phyloP scores from a whole-genome alignment of 2,113 vertebrate genomes.

The Takifugu flavidus region DNA sequence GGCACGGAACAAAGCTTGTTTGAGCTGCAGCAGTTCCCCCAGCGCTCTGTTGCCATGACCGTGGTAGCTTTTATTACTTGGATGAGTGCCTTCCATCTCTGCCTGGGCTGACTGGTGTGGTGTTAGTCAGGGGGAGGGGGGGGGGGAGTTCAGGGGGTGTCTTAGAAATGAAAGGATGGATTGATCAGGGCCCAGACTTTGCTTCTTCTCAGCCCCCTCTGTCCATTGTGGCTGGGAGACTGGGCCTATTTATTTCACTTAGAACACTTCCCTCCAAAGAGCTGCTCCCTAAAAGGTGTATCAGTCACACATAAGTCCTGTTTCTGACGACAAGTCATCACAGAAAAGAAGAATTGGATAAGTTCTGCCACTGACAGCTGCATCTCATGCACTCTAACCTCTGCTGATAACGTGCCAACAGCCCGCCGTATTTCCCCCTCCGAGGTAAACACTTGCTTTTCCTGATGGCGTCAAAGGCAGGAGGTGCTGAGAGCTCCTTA shows the following conservation, averaged over 20 bases:
- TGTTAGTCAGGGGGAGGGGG: slow-evolving; percentile 51
- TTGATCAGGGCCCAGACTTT: slow-evolving; percentile 71
- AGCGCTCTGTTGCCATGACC: slow-evolving; percentile 55
- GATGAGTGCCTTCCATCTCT: slow-evolving; percentile 51
- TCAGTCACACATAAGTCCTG: slow-evolving; percentile 18
- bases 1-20: slow-evolving; percentile 68
- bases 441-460: slow-evolving; percentile 37
- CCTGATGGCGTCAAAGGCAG: slow-evolving; percentile 43
- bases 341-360: neutral
- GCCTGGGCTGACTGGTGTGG: slow-evolving; percentile 56
- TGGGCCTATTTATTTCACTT: slow-evolving; percentile 72
- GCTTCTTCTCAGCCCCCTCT: slow-evolving; percentile 71
- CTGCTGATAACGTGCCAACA: slow-evolving; percentile 2
- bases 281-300: slow-evolving; percentile 39
- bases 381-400: neutral
- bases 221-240: slow-evolving; percentile 73
- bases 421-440: slow-evolving; percentile 30
- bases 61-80: slow-evolving; percentile 60
- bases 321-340: slow-evolving; percentile 6
- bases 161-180: slow-evolving; percentile 73
- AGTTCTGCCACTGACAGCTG: slow-evolving; percentile 10
- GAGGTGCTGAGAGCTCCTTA: slow-evolving; percentile 45
- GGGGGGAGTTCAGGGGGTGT: slow-evolving; percentile 31
- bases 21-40: slow-evolving; percentile 59
- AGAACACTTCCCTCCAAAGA: slow-evolving; percentile 48